phyloP scores from a whole-genome alignment of 2,888 invertebrate genomes.

The Agapetus fuscipes region DNA sequence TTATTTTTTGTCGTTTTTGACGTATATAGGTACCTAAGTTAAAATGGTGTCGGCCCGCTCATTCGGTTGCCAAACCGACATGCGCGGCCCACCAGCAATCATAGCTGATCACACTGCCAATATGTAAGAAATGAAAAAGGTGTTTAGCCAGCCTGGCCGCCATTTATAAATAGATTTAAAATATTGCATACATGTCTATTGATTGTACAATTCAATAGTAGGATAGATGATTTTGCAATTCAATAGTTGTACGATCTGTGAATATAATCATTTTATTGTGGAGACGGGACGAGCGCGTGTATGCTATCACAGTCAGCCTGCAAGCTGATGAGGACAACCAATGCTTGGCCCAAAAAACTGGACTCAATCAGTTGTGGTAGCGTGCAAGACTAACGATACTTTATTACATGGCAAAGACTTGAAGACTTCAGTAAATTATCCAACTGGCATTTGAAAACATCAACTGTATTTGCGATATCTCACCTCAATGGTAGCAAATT shows the following conservation, averaged over 20 bases:
- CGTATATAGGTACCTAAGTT: too few species aligned
- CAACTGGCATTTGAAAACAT: background rate
- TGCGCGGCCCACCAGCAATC: slow-evolving; percentile 2
- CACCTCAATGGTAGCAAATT: too few species aligned
- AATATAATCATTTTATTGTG: slow-evolving; percentile 2
- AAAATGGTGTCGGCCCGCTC: too few species aligned
- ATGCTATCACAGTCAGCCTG: too few species aligned
- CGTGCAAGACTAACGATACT: too few species aligned
- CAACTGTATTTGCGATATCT: background rate
- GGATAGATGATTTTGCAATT: slow-evolving; percentile 1
- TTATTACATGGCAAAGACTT: too few species aligned
- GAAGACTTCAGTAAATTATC: background rate
- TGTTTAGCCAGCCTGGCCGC: slow-evolving; percentile 7
- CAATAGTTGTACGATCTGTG: background rate
- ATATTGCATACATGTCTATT: slow-evolving; percentile 10
- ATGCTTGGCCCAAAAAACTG: too few species aligned
- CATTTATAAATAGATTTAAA: slow-evolving; percentile 10
- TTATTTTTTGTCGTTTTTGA: too few species aligned
- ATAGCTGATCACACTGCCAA: slow-evolving; percentile 20
- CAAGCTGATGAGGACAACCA: too few species aligned
- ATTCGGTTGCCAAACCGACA: too few species aligned
- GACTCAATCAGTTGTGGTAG: too few species aligned
- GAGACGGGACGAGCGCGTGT: slow-evolving; percentile 1
- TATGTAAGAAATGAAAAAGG: slow-evolving; percentile 8
- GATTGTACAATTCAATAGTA: slow-evolving; percentile 1